These are phyloP conservation scores for Brachionus calyciflorus DNA, from an alignment of 1,140 invertebrate species.

Conservation along the genomic window DNA sequence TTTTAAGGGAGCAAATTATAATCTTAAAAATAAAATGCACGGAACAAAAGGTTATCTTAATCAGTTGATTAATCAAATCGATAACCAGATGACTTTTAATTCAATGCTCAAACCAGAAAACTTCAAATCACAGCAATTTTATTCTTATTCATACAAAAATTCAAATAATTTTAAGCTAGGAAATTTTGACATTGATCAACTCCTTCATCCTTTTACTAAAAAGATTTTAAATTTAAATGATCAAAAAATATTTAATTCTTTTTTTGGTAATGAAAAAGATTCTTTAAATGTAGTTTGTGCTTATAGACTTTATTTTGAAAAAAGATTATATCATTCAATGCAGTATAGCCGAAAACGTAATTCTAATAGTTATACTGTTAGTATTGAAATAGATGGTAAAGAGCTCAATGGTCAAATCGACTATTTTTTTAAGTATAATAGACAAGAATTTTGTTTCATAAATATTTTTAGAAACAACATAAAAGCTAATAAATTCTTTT, in stretches of 20 bases:
- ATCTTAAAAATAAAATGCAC: not conserved
- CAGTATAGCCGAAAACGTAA: not conserved
- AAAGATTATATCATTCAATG: conserved; percentile 11
- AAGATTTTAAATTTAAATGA: not conserved
- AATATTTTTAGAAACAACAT: not conserved
- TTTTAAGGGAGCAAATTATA: not conserved
- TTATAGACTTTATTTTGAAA: not conserved
- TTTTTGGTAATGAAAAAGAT: not conserved
- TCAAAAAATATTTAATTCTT: not conserved
- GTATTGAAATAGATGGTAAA: not conserved
- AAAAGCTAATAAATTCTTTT: not conserved
- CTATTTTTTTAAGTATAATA: conserved; percentile 22
- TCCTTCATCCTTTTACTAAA: not conserved
- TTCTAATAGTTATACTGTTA: not conserved
- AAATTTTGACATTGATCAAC: not conserved
- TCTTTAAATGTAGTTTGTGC: not conserved
- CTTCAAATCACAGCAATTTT: not conserved
- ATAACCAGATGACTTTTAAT: not conserved
- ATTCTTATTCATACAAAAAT: not conserved
- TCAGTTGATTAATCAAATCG: not conserved
- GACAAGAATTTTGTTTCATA: not conserved
- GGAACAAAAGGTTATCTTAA: not conserved
- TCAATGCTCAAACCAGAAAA: not conserved
- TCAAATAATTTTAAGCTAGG: not conserved
- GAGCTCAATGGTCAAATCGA: not conserved